These are phyloP conservation scores for Ophion slaviceki DNA, from an alignment of 2,888 invertebrate genomes.

Conservation along the genomic window DNA sequence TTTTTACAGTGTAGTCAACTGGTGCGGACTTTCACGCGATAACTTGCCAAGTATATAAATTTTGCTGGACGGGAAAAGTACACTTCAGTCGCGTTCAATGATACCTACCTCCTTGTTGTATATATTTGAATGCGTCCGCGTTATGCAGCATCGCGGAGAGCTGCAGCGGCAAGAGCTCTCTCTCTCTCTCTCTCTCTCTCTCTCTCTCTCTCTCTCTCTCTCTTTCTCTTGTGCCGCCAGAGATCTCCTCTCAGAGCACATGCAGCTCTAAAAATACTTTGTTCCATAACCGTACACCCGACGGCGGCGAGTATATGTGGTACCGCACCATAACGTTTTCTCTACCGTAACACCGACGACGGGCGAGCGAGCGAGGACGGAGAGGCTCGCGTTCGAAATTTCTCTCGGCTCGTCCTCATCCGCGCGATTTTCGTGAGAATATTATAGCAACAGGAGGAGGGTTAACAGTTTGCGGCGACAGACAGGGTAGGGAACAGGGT, in stretches of 20 bases:
- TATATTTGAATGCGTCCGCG: constrained; percentile 15
- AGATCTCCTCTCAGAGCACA: constrained; percentile 49
- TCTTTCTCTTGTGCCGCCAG: constrained; percentile 20
- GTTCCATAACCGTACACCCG: constrained; percentile 62
- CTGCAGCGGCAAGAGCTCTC: neutral
- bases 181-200: neutral
- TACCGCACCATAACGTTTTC: constrained; percentile 39
- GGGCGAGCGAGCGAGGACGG: neutral
- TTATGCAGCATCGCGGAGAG: constrained; percentile 3
- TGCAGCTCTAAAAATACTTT: constrained; percentile 63
- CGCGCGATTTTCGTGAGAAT: neutral
- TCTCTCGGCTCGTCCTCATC: neutral
- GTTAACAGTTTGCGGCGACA: neutral
- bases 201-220: neutral
- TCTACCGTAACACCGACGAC: constrained; percentile 25
- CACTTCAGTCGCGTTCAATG: constrained; percentile 34
- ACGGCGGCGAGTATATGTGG: constrained; percentile 21
- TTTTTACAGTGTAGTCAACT: no score
- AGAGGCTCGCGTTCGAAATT: constrained; percentile 18
- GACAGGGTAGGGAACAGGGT: neutral
- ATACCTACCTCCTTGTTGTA: constrained; percentile 2
- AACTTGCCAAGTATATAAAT: constrained; percentile 42
- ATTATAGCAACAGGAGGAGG: neutral
- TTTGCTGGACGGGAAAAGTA: constrained; percentile 51
- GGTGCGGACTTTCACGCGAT: constrained; percentile 11